These are phyloP conservation scores for Seriola dumerili DNA, from an alignment of 2,113 vertebrate species.

Conservation along the genomic window DNA sequence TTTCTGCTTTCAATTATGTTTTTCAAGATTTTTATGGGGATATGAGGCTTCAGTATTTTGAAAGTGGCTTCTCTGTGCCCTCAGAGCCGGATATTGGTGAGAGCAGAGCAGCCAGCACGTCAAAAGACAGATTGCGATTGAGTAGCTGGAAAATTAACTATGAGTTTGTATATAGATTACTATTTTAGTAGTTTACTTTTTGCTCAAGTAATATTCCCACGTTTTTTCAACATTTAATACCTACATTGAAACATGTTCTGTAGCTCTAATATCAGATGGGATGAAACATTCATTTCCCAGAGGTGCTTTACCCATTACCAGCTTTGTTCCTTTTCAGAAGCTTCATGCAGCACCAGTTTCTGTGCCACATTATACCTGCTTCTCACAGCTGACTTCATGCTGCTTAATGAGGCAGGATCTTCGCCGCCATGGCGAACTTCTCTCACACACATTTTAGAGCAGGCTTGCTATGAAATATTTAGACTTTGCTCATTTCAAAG, in stretches of 20 bases:
- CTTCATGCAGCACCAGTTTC: conserved; percentile 21
- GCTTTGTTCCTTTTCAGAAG: background rate
- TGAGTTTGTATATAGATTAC: conserved; percentile 26
- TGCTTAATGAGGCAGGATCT: conserved; percentile 48
- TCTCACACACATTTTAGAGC: conserved; percentile 31
- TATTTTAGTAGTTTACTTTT: conserved; percentile 16
- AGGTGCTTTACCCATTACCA: background rate
- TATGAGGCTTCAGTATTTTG: conserved; percentile 47
- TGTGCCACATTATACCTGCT: conserved; percentile 27
- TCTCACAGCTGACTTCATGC: conserved; percentile 43
- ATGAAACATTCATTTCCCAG: background rate
- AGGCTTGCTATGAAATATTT: conserved; percentile 53
- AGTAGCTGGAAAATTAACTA: conserved; percentile 43
- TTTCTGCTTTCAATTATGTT: conserved; percentile 59
- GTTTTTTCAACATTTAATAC: background rate
- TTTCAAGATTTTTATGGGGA: conserved; percentile 43
- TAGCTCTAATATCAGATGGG: background rate
- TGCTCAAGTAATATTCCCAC: conserved; percentile 8
- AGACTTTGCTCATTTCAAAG: conserved; percentile 35
- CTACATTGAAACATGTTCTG: conserved; percentile 14
- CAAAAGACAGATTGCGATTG: conserved; percentile 43
- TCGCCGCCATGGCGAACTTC: conserved; percentile 23
- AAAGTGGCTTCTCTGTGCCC: conserved; percentile 45
- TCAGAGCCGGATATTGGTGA: conserved; percentile 41
- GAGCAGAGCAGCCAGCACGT: conserved; percentile 55